Base-by-base conservation (phyloP, 2,888 invertebrate species). In the Cybosia mesomella region DNA sequence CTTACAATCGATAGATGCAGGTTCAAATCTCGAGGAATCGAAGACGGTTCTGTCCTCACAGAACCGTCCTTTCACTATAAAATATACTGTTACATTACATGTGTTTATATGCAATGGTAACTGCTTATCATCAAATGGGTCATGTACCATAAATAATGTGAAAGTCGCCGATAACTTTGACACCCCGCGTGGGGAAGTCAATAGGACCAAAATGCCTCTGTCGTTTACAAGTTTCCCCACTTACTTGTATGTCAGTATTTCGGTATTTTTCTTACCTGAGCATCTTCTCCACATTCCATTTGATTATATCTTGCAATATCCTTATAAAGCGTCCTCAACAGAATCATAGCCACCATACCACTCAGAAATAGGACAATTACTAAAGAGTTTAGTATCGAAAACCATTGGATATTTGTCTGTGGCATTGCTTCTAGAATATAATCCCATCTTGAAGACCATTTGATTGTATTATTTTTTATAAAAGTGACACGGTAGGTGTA, bases 291-390 rank as follows among this genome's bases (percentile, higher is more conserved):
- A 80, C 97, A 97, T 84, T 97, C 97, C 96, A 97, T 97, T 95
- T 99, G 99, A 93, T 99, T 99, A 90, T 99, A 99, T 82, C 99
- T 96, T 7, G 99, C 99, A 83, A 99, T 99, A 92, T 99, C 99
- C 90, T 99, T 99, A 90, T 99, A 99, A 72, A 99, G 95, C 0
- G 99, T 99, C 73, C 99, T 96, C 79, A 99, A 93, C 92, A 99
- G 96, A 85, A 99, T 99, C 99, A 99, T 99, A 36, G 99, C 99
- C 21, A 99, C 99, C 99, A 99, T 99, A 79, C 99, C 99, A 79
- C 99, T 98, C 24, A 99, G 95, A 93, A 99, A 99, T 43, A 99
- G 94, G 2, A 99, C 99, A 85, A 99, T 99, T 68, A 99, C 99
- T 82, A 99, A 95, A 0, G 99, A 99, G 92, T 99, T 99, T 73